Base-by-base conservation (phyloP, 2,113 vertebrate genomes). In the Pachycephala philippinensis region DNA sequence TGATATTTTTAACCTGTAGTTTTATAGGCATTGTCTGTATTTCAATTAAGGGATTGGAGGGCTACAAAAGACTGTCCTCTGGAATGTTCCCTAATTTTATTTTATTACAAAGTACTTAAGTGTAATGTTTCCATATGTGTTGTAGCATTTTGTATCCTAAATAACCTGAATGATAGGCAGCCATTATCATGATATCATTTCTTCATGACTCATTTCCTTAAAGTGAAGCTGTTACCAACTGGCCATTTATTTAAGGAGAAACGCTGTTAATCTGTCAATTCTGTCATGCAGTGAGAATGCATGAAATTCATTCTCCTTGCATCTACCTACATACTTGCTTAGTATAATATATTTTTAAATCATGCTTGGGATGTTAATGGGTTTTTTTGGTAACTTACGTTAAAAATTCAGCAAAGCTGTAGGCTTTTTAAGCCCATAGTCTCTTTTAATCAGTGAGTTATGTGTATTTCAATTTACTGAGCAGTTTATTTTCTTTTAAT, bases 201-300 rank as follows among this genome's bases (percentile, higher is more conserved):
- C 87, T 94, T 87, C 33, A n/a, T 86, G 49, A 53, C 50, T 83
- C 54, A 54, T 94, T 95, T 96, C 52, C 66, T 90, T 49, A 39
- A 88, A 84, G 7, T 20, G 44, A 85, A 92, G 42, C 61, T 74
- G 15, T 87, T 24, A 77, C 57, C 45, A 44, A 35, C 76, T 45
- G 40, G 6, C 82, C 84, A 87, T 68, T 91, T 90, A 49, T 57
- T 84, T 61, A 53, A 89, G 82, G 40, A 86, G 21, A 85, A 89
- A 81, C 44, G 44, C 42, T 88, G 45, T 81, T 61, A 90, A 57
- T 13, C 31, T 90, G 54, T 71, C 59, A 23, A 53, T 84, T 88
- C 61, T 15, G 15, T 57, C 45, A 69, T n/a, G 13, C 35, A 33
- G 84, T 93, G 33, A 81, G n/a, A 63, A 56, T 31, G 40, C 19